Evolutionary conservation across 1,140 invertebrate species (phyloP).

Genomic region (Procambarus clarkii): DNA sequence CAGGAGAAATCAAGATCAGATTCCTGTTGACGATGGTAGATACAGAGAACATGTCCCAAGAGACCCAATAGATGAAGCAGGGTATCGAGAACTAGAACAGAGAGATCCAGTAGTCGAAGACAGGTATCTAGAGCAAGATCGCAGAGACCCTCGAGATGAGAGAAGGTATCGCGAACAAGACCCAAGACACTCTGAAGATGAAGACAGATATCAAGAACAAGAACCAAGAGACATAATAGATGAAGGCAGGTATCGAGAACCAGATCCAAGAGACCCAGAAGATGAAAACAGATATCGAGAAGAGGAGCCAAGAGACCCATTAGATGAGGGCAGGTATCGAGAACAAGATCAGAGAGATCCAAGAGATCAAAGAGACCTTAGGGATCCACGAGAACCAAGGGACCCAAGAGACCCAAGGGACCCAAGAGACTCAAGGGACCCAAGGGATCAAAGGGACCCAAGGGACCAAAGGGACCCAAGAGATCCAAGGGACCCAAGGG

Average conservation of each 20-base stretch:
- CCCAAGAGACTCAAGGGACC: neutral
- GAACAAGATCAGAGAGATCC: constrained; percentile 20
- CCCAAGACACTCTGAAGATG: neutral
- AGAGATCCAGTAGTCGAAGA: constrained; percentile 1
- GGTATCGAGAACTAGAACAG: constrained; percentile 15
- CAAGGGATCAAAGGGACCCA: neutral
- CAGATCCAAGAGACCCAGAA: constrained; percentile 1
- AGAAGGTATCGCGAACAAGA: constrained; percentile 33
- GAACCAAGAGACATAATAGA: neutral
- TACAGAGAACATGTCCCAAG: constrained; percentile 10
- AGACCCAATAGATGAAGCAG: neutral
- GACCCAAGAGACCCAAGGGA: neutral
- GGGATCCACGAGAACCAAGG: neutral
- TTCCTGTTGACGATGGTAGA: neutral
- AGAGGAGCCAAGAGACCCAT: neutral
- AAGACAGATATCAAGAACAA: constrained; percentile 15
- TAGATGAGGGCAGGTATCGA: constrained; percentile 18
- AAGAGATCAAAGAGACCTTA: neutral
- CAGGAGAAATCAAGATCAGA: neutral
- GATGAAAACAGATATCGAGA: constrained; percentile 3
- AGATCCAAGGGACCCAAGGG: neutral
- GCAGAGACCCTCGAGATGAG: constrained; percentile 13
- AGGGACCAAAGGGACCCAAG: too few relatives aligned
- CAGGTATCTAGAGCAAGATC: constrained; percentile 16
- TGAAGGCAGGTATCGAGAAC: constrained; percentile 20